phyloP scores from a whole-genome alignment of 2,888 invertebrate species.

The Bombylius major region DNA sequence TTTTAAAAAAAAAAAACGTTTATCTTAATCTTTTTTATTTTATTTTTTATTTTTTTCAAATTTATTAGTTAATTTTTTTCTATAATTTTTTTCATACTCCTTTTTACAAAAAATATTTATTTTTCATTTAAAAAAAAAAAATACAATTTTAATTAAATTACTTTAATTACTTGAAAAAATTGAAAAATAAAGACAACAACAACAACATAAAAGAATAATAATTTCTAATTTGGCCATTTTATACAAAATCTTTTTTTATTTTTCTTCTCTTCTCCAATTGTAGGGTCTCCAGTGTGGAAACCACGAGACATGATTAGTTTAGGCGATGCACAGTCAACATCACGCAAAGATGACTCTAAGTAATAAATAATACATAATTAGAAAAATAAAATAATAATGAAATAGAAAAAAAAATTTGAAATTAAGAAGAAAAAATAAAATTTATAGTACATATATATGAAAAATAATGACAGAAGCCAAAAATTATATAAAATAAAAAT shows the following conservation, averaged over 20 bases:
- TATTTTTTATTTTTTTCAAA: no score
- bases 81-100: background rate
- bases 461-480: background rate
- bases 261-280: conserved; percentile 42
- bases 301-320: conserved; percentile 73
- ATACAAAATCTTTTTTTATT: conserved; percentile 21
- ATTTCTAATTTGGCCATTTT: conserved; percentile 27
- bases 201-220: conserved; percentile 3
- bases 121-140: background rate
- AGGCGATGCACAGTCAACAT: conserved; percentile 41
- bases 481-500: conserved; percentile 5
- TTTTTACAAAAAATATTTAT: background rate
- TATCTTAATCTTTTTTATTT: no score
- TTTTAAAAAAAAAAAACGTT: no score
- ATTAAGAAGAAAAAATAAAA: background rate
- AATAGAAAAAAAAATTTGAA: background rate
- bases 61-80: no score
- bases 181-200: background rate
- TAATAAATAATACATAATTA: conserved; percentile 25
- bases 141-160: background rate
- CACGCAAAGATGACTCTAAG: conserved; percentile 40
- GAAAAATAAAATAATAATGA: conserved; percentile 7
- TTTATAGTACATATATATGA: background rate
- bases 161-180: background rate
- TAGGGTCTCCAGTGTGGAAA: conserved; percentile 98